Evolutionary conservation across 2,113 vertebrate genomes (phyloP).

Genomic region (Sinocyclocheilus rhinocerous): DNA sequence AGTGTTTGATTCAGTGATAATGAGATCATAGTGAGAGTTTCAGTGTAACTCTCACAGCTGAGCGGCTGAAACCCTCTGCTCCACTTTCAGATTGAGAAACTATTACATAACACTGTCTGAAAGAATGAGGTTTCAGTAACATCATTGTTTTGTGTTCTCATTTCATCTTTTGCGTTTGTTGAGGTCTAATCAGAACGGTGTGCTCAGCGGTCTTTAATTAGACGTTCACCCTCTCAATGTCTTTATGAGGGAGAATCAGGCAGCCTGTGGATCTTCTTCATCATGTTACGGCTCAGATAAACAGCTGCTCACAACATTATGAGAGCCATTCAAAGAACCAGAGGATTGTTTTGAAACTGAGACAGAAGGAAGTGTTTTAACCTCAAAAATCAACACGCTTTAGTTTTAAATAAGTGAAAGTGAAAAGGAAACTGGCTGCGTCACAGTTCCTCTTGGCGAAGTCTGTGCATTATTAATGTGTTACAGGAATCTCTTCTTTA

Average conservation of each 20-base stretch:
- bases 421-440: not conserved
- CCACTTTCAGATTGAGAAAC: not conserved
- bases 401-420: constrained; percentile 9
- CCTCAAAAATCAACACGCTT: not conserved
- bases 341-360: not conserved
- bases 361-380: not conserved
- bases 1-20: not conserved
- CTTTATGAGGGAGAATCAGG: not conserved
- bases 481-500: constrained; percentile 10
- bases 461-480: constrained; percentile 26
- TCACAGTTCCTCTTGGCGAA: not conserved
- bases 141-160: constrained; percentile 1
- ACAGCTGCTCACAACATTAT: not conserved
- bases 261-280: not conserved
- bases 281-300: not conserved
- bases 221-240: not conserved
- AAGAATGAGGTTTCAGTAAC: not conserved
- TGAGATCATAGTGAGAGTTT: constrained; percentile 10
- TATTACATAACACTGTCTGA: not conserved
- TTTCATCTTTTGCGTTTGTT: not conserved
- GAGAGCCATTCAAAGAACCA: not conserved
- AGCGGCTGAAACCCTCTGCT: not conserved
- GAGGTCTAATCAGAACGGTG: not conserved
- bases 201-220: not conserved
- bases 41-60: not conserved